phyloP scores from a whole-genome alignment of 2,113 vertebrate genomes.

The Heterochromis multidens region DNA sequence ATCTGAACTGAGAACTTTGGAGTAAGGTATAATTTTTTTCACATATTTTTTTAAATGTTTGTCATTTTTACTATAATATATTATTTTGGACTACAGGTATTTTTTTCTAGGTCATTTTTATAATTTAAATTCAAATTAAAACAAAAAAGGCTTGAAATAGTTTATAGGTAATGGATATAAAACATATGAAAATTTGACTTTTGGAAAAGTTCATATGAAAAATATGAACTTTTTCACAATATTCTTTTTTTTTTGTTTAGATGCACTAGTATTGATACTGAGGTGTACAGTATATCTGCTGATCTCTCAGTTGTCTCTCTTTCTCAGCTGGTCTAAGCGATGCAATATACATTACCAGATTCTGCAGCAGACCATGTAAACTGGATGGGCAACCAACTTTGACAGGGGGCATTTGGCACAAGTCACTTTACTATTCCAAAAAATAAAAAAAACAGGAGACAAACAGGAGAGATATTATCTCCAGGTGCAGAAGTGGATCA shows the following conservation, averaged over 20 bases:
- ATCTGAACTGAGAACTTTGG: background rate
- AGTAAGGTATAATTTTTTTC: background rate
- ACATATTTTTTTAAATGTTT: background rate
- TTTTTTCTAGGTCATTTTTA: background rate
- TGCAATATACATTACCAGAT: background rate
- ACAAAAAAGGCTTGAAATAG: background rate
- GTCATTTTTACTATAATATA: background rate
- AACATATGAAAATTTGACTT: background rate
- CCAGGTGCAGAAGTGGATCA: no score
- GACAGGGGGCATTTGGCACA: background rate
- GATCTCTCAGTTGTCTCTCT: background rate
- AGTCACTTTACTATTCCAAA: background rate
- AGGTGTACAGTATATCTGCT: background rate
- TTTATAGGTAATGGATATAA: background rate
- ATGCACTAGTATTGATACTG: background rate
- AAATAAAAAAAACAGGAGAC: background rate
- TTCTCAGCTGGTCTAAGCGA: background rate
- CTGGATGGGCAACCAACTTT: no score
- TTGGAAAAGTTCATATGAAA: no score
- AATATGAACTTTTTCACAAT: no score
- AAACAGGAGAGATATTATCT: no score
- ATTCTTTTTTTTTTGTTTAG: background rate
- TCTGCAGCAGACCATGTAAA: background rate
- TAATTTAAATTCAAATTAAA: background rate
- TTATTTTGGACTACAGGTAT: background rate